Evolutionary conservation across 1,140 invertebrate species (phyloP).

Genomic region (Tetranychus cinnabarinus): DNA sequence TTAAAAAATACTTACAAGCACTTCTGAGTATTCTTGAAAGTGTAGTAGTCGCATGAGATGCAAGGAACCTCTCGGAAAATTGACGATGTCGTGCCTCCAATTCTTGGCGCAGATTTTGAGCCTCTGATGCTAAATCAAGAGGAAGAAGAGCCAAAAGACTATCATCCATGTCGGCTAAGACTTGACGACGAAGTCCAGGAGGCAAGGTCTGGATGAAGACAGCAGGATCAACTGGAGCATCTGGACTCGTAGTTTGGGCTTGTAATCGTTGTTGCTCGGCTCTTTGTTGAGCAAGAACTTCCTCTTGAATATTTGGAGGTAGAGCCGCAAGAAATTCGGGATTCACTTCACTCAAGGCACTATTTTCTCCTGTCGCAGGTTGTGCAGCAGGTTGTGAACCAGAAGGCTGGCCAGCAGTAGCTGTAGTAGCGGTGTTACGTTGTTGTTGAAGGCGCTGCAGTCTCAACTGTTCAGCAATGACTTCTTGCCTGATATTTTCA

Average conservation of each 20-base stretch:
- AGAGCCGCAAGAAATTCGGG: constrained; percentile 73
- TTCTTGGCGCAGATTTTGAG: constrained; percentile 50
- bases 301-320: constrained; percentile 70
- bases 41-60: constrained; percentile 26
- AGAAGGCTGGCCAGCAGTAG: not conserved
- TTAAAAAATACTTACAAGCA: constrained; percentile 15
- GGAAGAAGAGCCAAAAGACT: constrained; percentile 66
- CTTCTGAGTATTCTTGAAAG: constrained; percentile 36
- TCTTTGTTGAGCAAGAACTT: constrained; percentile 58
- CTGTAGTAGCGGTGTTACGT: constrained; percentile 11
- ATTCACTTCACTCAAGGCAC: constrained; percentile 39
- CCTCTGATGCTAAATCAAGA: constrained; percentile 61
- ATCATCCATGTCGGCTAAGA: constrained; percentile 75
- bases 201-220: constrained; percentile 67
- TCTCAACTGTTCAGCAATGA: constrained; percentile 59
- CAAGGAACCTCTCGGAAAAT: constrained; percentile 37
- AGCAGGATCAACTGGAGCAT: constrained; percentile 60
- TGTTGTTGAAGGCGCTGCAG: constrained; percentile 28
- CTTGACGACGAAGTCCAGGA: constrained; percentile 52
- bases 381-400: not conserved
- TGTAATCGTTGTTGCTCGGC: constrained; percentile 50
- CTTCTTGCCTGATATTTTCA: constrained; percentile 72
- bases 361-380: not conserved
- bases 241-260: constrained; percentile 39
- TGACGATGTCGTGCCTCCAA: constrained; percentile 54